phyloP scores from a whole-genome alignment of 2,888 invertebrate genomes.

The Gerris lacustris region DNA sequence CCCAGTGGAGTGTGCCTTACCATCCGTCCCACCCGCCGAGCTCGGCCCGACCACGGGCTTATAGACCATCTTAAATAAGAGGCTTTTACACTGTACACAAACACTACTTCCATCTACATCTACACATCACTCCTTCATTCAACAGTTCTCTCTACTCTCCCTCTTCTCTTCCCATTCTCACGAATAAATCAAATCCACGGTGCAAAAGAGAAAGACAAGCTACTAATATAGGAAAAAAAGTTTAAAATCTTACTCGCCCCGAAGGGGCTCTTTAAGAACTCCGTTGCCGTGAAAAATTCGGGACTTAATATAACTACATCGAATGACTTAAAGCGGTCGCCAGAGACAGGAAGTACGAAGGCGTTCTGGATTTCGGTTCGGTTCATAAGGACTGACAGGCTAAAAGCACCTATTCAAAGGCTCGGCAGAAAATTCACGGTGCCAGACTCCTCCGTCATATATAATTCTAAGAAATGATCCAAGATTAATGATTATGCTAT shows the following conservation, averaged over 20 bases:
- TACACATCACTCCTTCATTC: constrained; percentile 1
- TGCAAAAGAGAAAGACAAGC: constrained; percentile 2
- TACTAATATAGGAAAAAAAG: not conserved
- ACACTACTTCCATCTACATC: not conserved
- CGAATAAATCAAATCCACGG: not conserved
- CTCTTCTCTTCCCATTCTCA: not conserved
- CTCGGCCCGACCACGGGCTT: not conserved
- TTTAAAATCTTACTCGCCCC: not conserved
- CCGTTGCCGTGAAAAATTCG: not conserved
- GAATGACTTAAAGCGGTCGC: not conserved
- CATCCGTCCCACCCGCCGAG: not conserved
- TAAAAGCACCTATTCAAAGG: not conserved
- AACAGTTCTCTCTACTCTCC: not conserved
- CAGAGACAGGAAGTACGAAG: not conserved
- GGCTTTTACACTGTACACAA: not conserved
- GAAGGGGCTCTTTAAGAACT: not conserved
- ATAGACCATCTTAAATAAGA: not conserved
- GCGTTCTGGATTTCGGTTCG: not conserved
- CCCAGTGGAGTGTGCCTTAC: not conserved
- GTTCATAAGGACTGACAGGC: not conserved
- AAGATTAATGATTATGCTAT: no score
- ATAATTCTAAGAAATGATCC: no score
- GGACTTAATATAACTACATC: not conserved
- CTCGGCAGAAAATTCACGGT: not conserved
- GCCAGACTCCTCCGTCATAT: no score